Percentiles rank a stretch among this genome's conserved stretches.
These are phyloP conservation scores for Drosophila cardini DNA, from an alignment of 1,140 invertebrate species.

Conservation along the genomic window DNA sequence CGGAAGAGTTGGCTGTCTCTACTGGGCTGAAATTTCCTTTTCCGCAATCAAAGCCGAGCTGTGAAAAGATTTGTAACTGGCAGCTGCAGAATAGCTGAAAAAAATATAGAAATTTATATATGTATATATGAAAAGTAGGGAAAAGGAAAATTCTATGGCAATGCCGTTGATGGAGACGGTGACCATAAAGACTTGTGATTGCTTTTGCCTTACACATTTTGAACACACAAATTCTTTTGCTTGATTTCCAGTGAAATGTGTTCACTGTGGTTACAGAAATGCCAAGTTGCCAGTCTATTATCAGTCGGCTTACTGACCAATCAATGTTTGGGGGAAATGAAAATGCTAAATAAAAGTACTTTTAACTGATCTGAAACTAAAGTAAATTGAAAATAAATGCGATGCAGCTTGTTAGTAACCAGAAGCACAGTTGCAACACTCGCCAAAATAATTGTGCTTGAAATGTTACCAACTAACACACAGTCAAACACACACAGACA, in stretches of 20 bases:
- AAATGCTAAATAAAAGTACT: not conserved
- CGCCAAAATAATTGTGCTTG: slow-evolving; percentile 3
- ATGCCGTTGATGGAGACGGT: not conserved
- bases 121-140: too few species aligned
- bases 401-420: not conserved
- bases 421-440: too few species aligned
- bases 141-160: not conserved
- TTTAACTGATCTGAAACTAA: not conserved
- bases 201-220: slow-evolving; percentile 21
- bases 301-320: slow-evolving; percentile 4
- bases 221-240: not conserved
- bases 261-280: slow-evolving; percentile 4
- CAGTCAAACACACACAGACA: not conserved
- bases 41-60: slow-evolving; percentile 63
- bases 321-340: not conserved
- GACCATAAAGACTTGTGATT: slow-evolving; percentile 33
- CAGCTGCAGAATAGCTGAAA: slow-evolving; percentile 2
- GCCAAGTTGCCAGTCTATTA: not conserved
- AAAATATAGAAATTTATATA: not conserved
- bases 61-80: slow-evolving; percentile 37
- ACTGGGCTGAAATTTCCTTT: slow-evolving; percentile 63
- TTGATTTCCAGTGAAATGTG: not conserved
- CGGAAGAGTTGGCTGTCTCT: not conserved
- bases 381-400: not conserved
- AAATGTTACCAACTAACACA: slow-evolving; percentile 22